These are phyloP conservation scores for Pseudoips prasinana DNA, from an alignment of 2,888 invertebrate species.

Conservation along the genomic window DNA sequence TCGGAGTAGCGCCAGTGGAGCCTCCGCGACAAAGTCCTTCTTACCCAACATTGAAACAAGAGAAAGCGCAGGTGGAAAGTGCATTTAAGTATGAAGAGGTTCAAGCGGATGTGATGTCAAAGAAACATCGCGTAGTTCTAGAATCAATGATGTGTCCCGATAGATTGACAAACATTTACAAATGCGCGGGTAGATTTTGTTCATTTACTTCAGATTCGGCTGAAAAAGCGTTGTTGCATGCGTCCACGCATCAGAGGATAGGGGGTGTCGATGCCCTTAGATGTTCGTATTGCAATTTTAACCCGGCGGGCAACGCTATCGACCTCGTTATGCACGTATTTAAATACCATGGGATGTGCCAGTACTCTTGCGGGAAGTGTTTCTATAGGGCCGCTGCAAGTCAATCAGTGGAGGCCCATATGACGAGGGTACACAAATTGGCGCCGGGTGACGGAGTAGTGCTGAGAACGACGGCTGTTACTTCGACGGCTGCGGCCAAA, in stretches of 20 bases:
- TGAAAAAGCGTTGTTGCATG: conserved; percentile 61
- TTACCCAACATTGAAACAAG: conserved; percentile 26
- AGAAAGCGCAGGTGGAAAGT: conserved; percentile 19
- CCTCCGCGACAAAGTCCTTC: conserved; percentile 30
- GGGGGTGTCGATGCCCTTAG: conserved; percentile 68
- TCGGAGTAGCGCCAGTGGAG: conserved; percentile 47
- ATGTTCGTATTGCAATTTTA: conserved; percentile 82
- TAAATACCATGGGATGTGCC: conserved; percentile 82
- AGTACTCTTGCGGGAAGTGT: conserved; percentile 85
- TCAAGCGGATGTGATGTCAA: conserved; percentile 56
- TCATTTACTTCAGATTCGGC: conserved; percentile 59
- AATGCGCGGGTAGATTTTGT: conserved; percentile 72
- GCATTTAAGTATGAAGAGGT: conserved; percentile 57
- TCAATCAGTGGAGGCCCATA: conserved; percentile 84
- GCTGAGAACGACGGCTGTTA: conserved; percentile 34
- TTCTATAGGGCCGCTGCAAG: conserved; percentile 84
- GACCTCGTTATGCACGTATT: conserved; percentile 82
- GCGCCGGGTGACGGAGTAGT: conserved; percentile 30
- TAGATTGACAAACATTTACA: conserved; percentile 68
- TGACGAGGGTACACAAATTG: conserved; percentile 53
- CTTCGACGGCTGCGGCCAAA: conserved; percentile 24
- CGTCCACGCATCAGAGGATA: conserved; percentile 57
- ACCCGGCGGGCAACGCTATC: conserved; percentile 52
- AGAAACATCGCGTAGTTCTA: conserved; percentile 64
- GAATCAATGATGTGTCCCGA: conserved; percentile 72